Evolutionary conservation across 2,113 vertebrate species (phyloP).

Genomic region (Accipiter virgatus): DNA sequence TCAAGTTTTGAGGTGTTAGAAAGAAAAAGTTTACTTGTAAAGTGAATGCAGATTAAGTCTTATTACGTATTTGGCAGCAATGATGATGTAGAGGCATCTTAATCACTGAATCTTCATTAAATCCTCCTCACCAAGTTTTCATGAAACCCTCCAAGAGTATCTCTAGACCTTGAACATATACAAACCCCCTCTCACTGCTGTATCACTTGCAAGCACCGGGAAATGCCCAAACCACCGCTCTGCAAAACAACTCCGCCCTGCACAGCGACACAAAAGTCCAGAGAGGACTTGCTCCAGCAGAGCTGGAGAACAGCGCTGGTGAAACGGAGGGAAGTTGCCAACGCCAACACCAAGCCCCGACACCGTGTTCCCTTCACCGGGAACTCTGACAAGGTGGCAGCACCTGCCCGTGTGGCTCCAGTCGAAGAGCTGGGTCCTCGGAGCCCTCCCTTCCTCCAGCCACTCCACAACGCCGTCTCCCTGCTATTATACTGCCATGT

Average conservation of each 20-base stretch:
- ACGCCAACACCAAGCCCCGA: accelerated
- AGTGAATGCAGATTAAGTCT: background rate
- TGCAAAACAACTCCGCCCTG: background rate
- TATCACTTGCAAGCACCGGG: background rate
- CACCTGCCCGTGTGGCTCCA: accelerated
- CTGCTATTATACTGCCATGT: background rate
- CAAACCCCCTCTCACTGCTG: accelerated
- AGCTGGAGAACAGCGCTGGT: accelerated
- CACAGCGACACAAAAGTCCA: background rate
- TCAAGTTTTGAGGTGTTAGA: background rate
- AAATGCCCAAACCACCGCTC: background rate
- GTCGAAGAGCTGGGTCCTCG: accelerated
- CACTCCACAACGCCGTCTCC: background rate
- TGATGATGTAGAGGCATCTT: background rate
- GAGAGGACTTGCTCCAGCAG: background rate
- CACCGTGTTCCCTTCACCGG: accelerated
- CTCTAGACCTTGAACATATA: background rate
- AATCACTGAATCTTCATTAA: conserved; percentile 18
- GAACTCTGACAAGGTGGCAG: background rate
- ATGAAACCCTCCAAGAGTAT: background rate
- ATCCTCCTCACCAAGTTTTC: background rate
- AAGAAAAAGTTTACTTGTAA: background rate
- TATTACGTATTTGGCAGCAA: background rate
- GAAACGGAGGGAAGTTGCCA: background rate
- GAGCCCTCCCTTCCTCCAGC: background rate